Evolutionary conservation across 2,888 invertebrate genomes (phyloP).

Genomic region (Dynastes grantii): DNA sequence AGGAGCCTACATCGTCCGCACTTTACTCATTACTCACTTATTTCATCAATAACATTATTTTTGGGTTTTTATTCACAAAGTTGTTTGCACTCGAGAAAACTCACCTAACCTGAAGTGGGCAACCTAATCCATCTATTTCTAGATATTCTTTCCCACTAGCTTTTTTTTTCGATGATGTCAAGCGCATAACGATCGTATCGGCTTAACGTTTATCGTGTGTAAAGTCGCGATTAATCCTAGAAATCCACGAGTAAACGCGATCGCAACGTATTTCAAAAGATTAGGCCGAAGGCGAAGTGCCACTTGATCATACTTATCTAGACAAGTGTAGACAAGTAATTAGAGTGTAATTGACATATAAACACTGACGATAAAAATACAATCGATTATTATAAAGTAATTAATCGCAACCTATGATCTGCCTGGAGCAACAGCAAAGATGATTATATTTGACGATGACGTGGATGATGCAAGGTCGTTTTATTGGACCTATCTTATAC

Average conservation of each 20-base stretch:
- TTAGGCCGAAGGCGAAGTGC: slow-evolving; percentile 50
- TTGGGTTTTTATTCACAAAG: background rate
- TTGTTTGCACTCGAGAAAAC: background rate
- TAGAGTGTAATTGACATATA: slow-evolving; percentile 54
- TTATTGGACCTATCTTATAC: background rate
- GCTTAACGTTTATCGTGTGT: slow-evolving; percentile 6
- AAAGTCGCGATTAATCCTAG: slow-evolving; percentile 14
- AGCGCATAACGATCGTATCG: slow-evolving; percentile 18
- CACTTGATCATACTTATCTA: slow-evolving; percentile 53
- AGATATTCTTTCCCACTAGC: background rate
- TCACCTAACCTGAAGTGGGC: background rate
- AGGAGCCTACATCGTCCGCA: too few relatives aligned
- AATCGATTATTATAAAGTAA: slow-evolving; percentile 53
- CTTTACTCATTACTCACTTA: background rate
- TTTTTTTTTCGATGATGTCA: background rate
- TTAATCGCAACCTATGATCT: slow-evolving; percentile 42
- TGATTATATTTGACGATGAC: background rate
- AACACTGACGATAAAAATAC: slow-evolving; percentile 50
- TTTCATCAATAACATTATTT: slow-evolving; percentile 7
- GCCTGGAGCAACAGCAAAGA: background rate
- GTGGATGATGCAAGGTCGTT: background rate
- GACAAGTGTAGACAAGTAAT: slow-evolving; percentile 53
- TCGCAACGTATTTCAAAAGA: slow-evolving; percentile 17
- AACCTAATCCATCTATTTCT: background rate
- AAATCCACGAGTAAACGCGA: slow-evolving; percentile 20